Conservation (phyloP, 2,797 vertebrate species). For the Eidolon dupreanum region DNA sequence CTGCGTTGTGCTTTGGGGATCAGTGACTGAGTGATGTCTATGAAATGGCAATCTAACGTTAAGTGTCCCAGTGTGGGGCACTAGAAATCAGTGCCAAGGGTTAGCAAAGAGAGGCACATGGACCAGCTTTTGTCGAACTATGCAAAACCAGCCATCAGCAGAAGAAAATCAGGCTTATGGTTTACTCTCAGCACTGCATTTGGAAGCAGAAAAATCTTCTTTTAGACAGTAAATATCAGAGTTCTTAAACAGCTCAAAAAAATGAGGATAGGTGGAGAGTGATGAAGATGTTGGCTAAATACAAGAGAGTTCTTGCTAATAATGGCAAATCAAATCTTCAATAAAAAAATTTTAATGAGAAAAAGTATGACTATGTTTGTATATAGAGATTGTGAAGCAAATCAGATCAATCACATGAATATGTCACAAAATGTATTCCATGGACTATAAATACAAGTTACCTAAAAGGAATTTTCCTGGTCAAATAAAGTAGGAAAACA, state of each 20-base stretch:
- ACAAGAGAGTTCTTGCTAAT: background rate
- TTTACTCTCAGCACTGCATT: background rate
- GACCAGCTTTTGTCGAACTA: background rate
- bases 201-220: background rate
- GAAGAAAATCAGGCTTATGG: background rate
- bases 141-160: background rate
- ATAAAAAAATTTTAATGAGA: background rate
- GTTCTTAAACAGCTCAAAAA: background rate
- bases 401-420: background rate
- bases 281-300: background rate
- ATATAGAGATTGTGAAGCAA: background rate
- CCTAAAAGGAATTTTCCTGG: slow-evolving; percentile 20
- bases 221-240: background rate
- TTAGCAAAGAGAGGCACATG: background rate
- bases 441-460: slow-evolving; percentile 12
- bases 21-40: background rate
- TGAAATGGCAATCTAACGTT: background rate
- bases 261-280: accelerated
- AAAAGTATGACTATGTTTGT: background rate
- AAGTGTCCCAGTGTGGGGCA: background rate
- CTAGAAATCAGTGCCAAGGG: background rate
- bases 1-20: background rate
- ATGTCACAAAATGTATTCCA: slow-evolving; percentile 18
- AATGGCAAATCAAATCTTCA: background rate
- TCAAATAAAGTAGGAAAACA: slow-evolving; percentile 32